phyloP scores from a whole-genome alignment of 2,113 vertebrate genomes.

The Mus musculus region GRCm39 chr13:107115501-107116000 shows the following conservation, averaged over 20 bases:
- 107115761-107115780: background rate
- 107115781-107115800: background rate
- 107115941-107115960: background rate
- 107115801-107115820: background rate
- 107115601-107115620: background rate
- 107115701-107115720: background rate
- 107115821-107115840: background rate
- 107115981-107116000: conserved; percentile 98
- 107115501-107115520: conserved; percentile 99
- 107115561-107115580: conserved; percentile 6
- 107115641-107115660: background rate
- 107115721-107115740: background rate
- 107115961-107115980: conserved; percentile 75
- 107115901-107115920: background rate
- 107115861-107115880: background rate
- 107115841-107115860: too few species aligned
- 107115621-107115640: background rate
- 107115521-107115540: conserved; percentile 99
- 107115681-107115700: too few species aligned
- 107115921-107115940: background rate
- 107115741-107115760: too few species aligned
- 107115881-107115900: background rate
- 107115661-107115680: background rate
- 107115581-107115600: background rate
- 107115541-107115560: conserved; percentile 87